These are phyloP conservation scores for Cheirogaleus medius DNA, from an alignment of 2,113 vertebrate genomes.

Conservation along the genomic window DNA sequence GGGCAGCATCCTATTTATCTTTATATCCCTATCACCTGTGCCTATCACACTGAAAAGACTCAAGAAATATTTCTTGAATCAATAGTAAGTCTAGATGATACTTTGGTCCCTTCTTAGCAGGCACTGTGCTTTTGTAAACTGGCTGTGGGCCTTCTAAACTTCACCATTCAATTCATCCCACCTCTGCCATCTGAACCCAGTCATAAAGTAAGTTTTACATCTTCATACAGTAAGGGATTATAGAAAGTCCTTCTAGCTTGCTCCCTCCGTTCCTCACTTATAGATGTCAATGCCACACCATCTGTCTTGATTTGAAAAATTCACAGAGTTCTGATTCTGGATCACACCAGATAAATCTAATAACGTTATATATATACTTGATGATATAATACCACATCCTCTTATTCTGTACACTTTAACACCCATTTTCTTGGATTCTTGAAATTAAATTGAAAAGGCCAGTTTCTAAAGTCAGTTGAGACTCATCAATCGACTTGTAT, in stretches of 20 bases:
- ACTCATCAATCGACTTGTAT: not conserved
- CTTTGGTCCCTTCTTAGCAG: not conserved
- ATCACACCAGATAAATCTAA: not conserved
- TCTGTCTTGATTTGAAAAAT: not conserved
- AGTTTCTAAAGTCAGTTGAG: not conserved
- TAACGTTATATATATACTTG: not conserved
- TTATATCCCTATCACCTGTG: not conserved
- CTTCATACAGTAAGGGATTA: not conserved
- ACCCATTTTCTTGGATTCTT: not conserved
- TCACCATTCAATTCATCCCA: not conserved
- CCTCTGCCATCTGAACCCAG: not conserved
- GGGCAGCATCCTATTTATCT: not conserved
- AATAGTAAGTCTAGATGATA: not conserved
- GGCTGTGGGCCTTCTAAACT: not conserved
- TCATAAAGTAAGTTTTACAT: not conserved
- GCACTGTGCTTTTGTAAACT: not conserved
- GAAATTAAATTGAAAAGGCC: constrained; percentile 9
- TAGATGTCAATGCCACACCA: not conserved
- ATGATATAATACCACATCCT: not conserved
- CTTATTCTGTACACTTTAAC: not conserved
- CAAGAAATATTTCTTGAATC: not conserved
- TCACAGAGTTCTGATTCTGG: not conserved
- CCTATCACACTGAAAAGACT: not conserved
- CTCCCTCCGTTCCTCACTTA: not conserved
- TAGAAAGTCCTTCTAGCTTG: not conserved